These are phyloP conservation scores for Amia ocellicauda DNA, from an alignment of 2,113 vertebrate genomes.

Conservation along the genomic window DNA sequence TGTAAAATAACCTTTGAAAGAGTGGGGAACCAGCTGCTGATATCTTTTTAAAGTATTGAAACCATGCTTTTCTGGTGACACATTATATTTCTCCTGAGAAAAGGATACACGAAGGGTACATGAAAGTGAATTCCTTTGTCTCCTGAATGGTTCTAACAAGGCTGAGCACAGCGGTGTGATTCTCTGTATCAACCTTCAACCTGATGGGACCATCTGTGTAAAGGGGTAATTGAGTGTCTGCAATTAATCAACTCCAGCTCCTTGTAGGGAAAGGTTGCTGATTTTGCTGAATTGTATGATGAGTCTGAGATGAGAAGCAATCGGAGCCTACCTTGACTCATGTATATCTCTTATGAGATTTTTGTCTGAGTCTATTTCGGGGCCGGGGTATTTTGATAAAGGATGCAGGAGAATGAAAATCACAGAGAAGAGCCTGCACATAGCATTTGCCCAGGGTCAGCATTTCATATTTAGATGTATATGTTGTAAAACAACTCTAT, in stretches of 20 bases:
- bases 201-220: constrained; percentile 56
- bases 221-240: constrained; percentile 53
- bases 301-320: constrained; percentile 22
- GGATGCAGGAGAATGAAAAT: too few relatives aligned
- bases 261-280: constrained; percentile 23
- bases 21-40: background rate
- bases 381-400: too few relatives aligned
- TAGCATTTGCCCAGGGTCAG: too few relatives aligned
- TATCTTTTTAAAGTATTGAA: background rate
- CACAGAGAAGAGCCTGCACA: too few relatives aligned
- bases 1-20: background rate
- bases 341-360: constrained; percentile 16
- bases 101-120: constrained; percentile 59
- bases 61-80: constrained; percentile 32
- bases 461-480: too few relatives aligned
- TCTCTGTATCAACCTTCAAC: constrained; percentile 65
- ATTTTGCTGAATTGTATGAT: constrained; percentile 20
- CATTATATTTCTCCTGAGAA: constrained; percentile 37
- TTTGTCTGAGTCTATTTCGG: constrained; percentile 5
- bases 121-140: constrained; percentile 33
- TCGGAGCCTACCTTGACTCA: constrained; percentile 34
- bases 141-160: constrained; percentile 49
- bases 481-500: too few relatives aligned
- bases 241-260: constrained; percentile 51
- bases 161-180: constrained; percentile 43